Conservation (phyloP, 2,797 vertebrate genomes). For the Acrossocheilus fasciatus region DNA sequence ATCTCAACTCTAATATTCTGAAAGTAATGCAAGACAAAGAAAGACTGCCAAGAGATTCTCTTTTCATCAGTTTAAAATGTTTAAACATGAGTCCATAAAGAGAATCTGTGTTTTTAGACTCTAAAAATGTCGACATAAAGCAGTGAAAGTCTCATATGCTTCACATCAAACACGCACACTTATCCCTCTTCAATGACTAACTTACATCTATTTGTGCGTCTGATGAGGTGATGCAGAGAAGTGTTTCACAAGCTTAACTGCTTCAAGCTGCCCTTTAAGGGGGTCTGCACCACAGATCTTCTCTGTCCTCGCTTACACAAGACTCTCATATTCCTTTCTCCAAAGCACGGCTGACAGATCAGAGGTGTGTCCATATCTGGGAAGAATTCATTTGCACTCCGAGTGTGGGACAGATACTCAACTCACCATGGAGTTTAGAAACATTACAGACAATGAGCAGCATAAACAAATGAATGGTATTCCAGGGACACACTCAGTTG, state of each 20-base stretch:
- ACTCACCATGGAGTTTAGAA: constrained; percentile 46
- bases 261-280: constrained; percentile 62
- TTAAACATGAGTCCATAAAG: not conserved
- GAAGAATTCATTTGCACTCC: constrained; percentile 35
- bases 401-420: constrained; percentile 37
- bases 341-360: constrained; percentile 64
- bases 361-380: constrained; percentile 66
- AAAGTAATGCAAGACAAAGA: not conserved
- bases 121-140: constrained; percentile 35
- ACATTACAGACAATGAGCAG: constrained; percentile 48
- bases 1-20: constrained; percentile 21
- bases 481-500: constrained; percentile 41
- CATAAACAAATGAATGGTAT: constrained; percentile 54
- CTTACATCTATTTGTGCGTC: constrained; percentile 51
- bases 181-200: constrained; percentile 47
- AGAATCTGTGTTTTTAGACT: not conserved
- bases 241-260: constrained; percentile 66
- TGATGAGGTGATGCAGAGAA: constrained; percentile 79
- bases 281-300: constrained; percentile 62
- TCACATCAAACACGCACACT: constrained; percentile 53
- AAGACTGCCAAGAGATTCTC: not conserved
- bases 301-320: constrained; percentile 37
- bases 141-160: constrained; percentile 21
- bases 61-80: constrained; percentile 17
- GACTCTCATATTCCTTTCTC: constrained; percentile 50